phyloP scores from a whole-genome alignment of 2,797 vertebrate genomes.

The Onychomys torridus region DNA sequence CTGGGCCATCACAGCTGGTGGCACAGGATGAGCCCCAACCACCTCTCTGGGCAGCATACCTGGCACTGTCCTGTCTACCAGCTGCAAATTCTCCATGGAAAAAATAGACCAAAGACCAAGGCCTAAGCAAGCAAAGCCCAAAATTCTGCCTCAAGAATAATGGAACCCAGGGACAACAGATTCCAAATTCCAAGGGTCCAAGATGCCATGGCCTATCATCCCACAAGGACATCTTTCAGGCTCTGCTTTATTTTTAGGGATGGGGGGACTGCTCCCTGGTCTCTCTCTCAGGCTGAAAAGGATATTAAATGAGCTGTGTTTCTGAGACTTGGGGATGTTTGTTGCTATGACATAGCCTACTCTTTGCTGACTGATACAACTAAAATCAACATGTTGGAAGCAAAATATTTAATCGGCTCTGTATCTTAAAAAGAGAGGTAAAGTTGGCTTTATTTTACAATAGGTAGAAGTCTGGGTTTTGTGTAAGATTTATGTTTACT shows the following conservation, averaged over 20 bases:
- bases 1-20: too few species aligned
- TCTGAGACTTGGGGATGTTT: background rate
- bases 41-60: background rate
- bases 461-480: background rate
- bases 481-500: background rate
- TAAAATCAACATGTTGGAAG: too few species aligned
- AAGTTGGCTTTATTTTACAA: background rate
- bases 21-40: too few species aligned
- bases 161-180: background rate
- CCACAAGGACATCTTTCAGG: background rate
- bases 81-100: background rate
- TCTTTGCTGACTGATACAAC: background rate
- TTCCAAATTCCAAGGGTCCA: background rate
- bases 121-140: background rate
- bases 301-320: fast-evolving
- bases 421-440: background rate
- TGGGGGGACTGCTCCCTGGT: fast-evolving
- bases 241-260: background rate
- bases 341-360: background rate
- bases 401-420: background rate
- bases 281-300: background rate
- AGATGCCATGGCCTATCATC: background rate
- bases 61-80: background rate
- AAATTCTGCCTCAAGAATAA: too few species aligned
- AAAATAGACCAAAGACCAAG: background rate